Percentiles rank a stretch among this genome's conserved stretches.
phyloP scores from a whole-genome alignment of 2,888 invertebrate genomes.

The Endotricha flammealis region DNA sequence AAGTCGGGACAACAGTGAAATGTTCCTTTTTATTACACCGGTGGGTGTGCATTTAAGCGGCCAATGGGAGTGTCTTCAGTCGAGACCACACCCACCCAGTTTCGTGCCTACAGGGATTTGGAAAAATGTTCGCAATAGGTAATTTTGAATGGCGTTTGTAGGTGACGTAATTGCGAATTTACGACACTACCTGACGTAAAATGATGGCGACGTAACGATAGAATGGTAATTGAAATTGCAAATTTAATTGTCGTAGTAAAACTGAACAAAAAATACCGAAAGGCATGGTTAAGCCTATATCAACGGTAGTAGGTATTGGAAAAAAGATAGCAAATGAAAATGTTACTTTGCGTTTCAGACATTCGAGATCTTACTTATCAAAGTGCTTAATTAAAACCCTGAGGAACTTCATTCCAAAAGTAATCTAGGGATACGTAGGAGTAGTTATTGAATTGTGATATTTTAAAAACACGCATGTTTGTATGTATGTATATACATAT shows the following conservation, averaged over 20 bases:
- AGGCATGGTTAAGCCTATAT: no score
- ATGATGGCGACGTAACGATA: not conserved
- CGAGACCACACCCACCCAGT: conserved; percentile 64
- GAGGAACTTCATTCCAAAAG: no score
- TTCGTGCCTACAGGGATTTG: conserved; percentile 75
- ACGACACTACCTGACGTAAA: conserved; percentile 27
- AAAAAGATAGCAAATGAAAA: no score
- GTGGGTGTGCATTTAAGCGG: conserved; percentile 55
- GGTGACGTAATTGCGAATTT: conserved; percentile 68
- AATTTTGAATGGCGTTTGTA: conserved; percentile 66
- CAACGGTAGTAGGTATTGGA: no score
- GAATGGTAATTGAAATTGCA: conserved; percentile 1
- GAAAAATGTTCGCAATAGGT: conserved; percentile 69
- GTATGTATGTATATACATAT: no score
- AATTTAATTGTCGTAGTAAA: not conserved
- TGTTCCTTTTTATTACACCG: conserved; percentile 57
- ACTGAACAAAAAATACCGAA: no score
- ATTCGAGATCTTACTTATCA: no score
- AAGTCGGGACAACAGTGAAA: conserved; percentile 43
- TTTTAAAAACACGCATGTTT: no score
- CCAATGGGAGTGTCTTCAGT: conserved; percentile 62
- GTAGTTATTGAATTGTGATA: no score
- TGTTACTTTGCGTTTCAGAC: no score
- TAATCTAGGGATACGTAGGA: no score
- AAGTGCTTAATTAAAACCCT: no score